Base-by-base conservation (phyloP, 2,888 invertebrate genomes). In the Drosophila atroscutellata region DNA sequence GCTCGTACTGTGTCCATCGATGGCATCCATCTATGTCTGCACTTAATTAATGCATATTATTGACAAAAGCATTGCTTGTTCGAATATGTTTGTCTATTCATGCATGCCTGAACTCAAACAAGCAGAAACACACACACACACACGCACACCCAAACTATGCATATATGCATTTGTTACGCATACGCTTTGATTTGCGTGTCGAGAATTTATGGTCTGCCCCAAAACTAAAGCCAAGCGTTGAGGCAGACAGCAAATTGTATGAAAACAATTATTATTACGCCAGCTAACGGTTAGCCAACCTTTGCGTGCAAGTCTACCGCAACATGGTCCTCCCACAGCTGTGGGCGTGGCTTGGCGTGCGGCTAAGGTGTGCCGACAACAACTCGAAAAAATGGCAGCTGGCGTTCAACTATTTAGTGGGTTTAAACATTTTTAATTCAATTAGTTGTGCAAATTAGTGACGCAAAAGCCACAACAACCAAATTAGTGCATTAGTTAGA, bases 11-110 rank as follows among this genome's bases (percentile, higher is more conserved):
- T 63, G 50, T 66, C 71, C 65, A 63, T 69, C 55, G n/a, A 28
- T 55, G 26, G 55, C 60, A 61, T 68, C 62, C 70, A 71, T 74
- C 66, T 63, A 72, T 76, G 83, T 80, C 85, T 81, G 85, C 85
- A 88, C 80, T 87, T 87, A 86, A 88, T 86, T 87, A 87, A 86
- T 84, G 80, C 83, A 81, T 77, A 88, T 87, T 86, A 86, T 86
- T 87, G 83, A 81, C 81, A 84, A 84, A 83, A 82, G 83, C 85
- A 73, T 77, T 72, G 74, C 56, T 65, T 60, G 80, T 71, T 79
- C 73, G 63, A 78, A 78, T 78, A 75, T 80, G 80, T 80, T 79
- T 79, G 77, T 68, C 78, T 83, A 83, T 84, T 84, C 84, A 86
- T 56, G 85, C 79, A 86, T 85, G 81, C 68, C 60, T 71, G 79